phyloP scores from a whole-genome alignment of 1,140 invertebrate species.

The Phortica variegata region DNA sequence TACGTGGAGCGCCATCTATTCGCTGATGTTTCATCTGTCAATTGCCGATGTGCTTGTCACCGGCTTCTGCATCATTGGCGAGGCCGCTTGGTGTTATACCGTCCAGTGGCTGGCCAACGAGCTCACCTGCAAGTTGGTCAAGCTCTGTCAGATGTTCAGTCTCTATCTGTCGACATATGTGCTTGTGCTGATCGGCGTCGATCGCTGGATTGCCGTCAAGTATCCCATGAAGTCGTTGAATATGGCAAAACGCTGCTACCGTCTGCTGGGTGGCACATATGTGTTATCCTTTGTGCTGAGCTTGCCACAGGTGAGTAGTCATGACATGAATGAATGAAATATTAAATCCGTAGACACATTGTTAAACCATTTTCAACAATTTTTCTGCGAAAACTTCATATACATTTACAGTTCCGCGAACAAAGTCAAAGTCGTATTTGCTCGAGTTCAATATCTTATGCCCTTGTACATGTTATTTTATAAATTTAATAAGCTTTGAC shows the following conservation, averaged over 20 bases:
- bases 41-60: constrained; percentile 78
- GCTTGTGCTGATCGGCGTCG: constrained; percentile 77
- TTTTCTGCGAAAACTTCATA: neutral
- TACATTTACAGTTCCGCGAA: neutral
- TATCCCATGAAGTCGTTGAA: constrained; percentile 75
- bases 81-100: constrained; percentile 77
- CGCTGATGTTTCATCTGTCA: constrained; percentile 73
- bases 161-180: constrained; percentile 83
- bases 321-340: neutral
- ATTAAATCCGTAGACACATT: neutral
- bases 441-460: neutral
- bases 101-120: constrained; percentile 80
- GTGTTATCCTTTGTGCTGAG: constrained; percentile 71
- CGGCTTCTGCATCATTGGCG: constrained; percentile 76
- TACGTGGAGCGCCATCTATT: constrained; percentile 72
- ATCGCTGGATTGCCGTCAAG: constrained; percentile 76
- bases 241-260: constrained; percentile 65
- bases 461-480: neutral
- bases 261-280: constrained; percentile 68
- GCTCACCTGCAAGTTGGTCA: constrained; percentile 75
- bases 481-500: neutral
- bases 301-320: constrained; percentile 74
- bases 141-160: constrained; percentile 79
- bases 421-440: neutral
- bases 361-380: neutral